Evolutionary conservation across 2,888 invertebrate genomes (phyloP), one percentile per base, ranked within the genome.

Genomic region (Chymomyza caudatula): DNA sequence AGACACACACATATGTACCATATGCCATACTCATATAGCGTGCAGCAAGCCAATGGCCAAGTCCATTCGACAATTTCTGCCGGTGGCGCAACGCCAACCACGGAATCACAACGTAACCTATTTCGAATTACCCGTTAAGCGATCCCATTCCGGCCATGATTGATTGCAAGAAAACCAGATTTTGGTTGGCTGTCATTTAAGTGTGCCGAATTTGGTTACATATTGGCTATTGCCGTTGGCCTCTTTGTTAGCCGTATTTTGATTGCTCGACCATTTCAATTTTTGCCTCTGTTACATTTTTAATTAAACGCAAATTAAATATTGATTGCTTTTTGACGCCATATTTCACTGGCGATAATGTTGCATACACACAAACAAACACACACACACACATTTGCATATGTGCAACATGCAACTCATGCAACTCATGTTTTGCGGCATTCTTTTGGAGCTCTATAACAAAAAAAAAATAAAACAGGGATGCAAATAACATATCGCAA

Each of bases 111-210:
- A 64, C 59, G 67, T 67, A 83, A 80, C 85, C 80, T 79, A 85
- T 85, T 80, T 80, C 80, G 85, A 80, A 80, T 80, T 80, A 85
- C 83, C 75, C 47, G n/a, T 47, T 2, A 47, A 15, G 3, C 19
- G 47, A 4, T 47, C 47, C 15, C 17, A 29, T 56, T 25, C 58
- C 47, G 62, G 69, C 67, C 80, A 80, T 81, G 81, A 81, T 81
- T 81, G 81, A 81, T 81, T 81, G 81, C 85, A 85, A 75, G 81
- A 83, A 83, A 81, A 81, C 81, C 81, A 81, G 81, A 85, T 85
- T 81, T 81, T 83, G 81, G 81, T 85, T 68, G 19, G 8, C 76
- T 83, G 85, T 83, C 81, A 81, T 80, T 81, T 85, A 83, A 80
- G 77, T 17, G 51, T 17, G 19, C 20, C 19, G 13, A 19, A 17